Conservation (phyloP, 2,888 invertebrate species). For the Hartigia nigra region DNA sequence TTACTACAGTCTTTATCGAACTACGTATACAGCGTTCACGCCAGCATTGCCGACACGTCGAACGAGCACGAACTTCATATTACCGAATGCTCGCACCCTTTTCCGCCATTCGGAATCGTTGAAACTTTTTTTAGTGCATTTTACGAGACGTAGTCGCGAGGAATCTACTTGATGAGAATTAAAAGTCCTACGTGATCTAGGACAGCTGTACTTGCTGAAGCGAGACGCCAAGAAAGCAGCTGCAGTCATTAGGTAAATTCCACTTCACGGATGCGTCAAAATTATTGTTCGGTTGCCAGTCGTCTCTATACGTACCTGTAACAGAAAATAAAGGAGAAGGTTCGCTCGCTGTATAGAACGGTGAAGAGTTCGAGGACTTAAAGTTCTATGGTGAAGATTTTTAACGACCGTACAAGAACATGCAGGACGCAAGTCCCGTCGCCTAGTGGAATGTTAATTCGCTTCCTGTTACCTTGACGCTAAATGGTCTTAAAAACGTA, state of each 20-base stretch:
- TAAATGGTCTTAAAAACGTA: background rate
- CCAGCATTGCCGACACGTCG: background rate
- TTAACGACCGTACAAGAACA: background rate
- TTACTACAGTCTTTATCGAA: background rate
- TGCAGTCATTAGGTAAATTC: constrained; percentile 13
- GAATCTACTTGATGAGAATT: background rate
- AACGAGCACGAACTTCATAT: background rate
- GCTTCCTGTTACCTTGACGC: background rate
- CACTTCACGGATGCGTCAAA: constrained; percentile 9
- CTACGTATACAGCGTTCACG: background rate
- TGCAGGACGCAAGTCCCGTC: background rate
- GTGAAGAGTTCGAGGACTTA: constrained; percentile 21
- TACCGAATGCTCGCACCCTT: background rate
- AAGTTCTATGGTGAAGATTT: constrained; percentile 6
- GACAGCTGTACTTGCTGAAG: background rate
- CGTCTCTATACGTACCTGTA: constrained; percentile 26
- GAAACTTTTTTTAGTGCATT: background rate
- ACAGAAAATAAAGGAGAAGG: constrained; percentile 24
- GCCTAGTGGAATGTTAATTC: background rate
- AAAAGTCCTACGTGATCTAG: background rate
- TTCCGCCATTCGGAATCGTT: background rate
- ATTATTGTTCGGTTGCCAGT: background rate
- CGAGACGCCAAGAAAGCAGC: background rate
- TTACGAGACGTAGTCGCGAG: background rate
- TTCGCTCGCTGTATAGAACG: constrained; percentile 16